Evolutionary conservation across 2,797 vertebrate species (phyloP).

Genomic region (Nannoperca australis): DNA sequence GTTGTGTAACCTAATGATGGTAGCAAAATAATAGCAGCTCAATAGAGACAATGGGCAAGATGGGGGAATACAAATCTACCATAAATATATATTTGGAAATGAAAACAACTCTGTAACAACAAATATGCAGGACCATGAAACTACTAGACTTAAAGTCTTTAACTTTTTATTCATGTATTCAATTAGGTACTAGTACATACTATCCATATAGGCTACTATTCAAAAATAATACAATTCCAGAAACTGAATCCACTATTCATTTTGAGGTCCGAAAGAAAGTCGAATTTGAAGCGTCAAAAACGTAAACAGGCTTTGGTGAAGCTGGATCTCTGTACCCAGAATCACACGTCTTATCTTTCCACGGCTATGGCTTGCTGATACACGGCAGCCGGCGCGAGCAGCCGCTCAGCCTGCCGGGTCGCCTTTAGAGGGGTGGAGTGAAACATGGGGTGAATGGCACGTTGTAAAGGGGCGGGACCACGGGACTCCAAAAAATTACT

Average conservation of each 20-base stretch:
- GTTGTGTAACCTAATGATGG: background rate
- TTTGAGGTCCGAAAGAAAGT: too few species aligned
- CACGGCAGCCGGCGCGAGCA: background rate
- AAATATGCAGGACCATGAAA: background rate
- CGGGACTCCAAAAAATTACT: conserved; percentile 48
- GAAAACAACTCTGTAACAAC: background rate
- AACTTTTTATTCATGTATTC: background rate
- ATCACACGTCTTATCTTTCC: background rate
- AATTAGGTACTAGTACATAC: background rate
- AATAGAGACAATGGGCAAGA: background rate
- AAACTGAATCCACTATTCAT: background rate
- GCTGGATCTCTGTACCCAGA: background rate
- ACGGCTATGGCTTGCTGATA: background rate
- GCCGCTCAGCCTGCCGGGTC: background rate
- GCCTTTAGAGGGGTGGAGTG: conserved; percentile 38
- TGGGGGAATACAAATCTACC: background rate
- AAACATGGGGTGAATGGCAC: conserved; percentile 53
- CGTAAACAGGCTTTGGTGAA: background rate
- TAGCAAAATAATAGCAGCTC: background rate
- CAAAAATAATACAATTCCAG: too few species aligned
- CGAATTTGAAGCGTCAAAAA: too few species aligned
- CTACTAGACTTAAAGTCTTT: background rate
- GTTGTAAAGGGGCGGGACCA: conserved; percentile 42
- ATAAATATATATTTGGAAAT: background rate
- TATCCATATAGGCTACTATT: too few species aligned